Evolutionary conservation across 2,797 vertebrate genomes (phyloP).

Genomic region (Thamnophis elegans): DNA sequence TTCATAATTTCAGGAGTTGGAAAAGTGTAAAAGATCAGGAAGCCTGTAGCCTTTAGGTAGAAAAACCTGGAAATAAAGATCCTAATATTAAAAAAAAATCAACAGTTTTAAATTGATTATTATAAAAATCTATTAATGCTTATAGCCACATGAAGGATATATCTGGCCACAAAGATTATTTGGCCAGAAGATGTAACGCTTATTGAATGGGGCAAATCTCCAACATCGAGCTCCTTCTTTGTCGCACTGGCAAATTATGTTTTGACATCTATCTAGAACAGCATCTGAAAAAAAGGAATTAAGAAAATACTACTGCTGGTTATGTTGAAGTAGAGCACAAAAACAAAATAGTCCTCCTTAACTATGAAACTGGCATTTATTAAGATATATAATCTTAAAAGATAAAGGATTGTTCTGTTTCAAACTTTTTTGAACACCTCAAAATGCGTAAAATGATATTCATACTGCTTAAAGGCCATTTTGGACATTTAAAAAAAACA

Average conservation of each 20-base stretch:
- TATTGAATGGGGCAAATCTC: slow-evolving; percentile 75
- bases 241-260: slow-evolving; percentile 85
- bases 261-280: slow-evolving; percentile 79
- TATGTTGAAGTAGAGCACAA: background rate
- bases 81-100: slow-evolving; percentile 8
- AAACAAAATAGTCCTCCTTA: background rate
- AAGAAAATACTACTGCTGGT: background rate
- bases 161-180: slow-evolving; percentile 80
- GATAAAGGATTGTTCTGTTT: background rate
- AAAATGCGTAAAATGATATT: background rate
- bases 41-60: background rate
- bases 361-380: background rate
- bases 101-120: slow-evolving; percentile 11
- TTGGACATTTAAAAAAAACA: background rate
- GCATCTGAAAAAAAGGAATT: slow-evolving; percentile 72
- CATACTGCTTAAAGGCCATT: background rate
- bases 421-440: background rate
- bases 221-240: slow-evolving; percentile 80
- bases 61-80: slow-evolving; percentile 10
- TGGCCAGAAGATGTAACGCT: slow-evolving; percentile 77
- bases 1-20: background rate
- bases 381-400: background rate
- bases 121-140: background rate
- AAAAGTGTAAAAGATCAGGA: background rate
- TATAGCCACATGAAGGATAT: slow-evolving; percentile 75